Conservation (phyloP, 2,113 vertebrate species). For the Diadophis punctatus region DNA sequence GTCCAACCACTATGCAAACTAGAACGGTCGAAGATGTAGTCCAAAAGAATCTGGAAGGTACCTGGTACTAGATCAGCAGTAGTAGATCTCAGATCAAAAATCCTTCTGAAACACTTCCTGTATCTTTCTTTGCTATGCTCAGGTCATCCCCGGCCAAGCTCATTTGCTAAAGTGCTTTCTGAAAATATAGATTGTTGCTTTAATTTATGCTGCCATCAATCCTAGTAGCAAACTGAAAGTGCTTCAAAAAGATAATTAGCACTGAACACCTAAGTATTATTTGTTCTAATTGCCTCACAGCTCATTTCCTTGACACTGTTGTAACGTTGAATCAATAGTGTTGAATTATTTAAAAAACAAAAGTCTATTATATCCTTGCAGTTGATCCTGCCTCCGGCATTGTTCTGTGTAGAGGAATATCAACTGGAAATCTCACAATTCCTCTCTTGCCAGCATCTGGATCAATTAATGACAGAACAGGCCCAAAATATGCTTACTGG, state of each 20-base stretch:
- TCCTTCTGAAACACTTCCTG: background rate
- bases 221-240: conserved; percentile 54
- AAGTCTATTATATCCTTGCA: background rate
- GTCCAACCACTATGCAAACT: too few relatives aligned
- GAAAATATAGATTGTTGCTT: conserved; percentile 61
- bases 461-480: conserved; percentile 6
- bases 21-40: background rate
- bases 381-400: background rate
- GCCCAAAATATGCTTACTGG: background rate
- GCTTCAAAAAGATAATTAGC: conserved; percentile 60
- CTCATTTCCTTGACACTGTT: conserved; percentile 56
- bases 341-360: conserved; percentile 43
- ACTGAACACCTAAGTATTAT: conserved; percentile 53
- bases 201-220: conserved; percentile 62
- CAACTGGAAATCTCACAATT: background rate
- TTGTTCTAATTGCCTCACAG: conserved; percentile 62
- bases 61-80: background rate
- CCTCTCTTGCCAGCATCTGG: background rate
- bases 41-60: background rate
- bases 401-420: background rate
- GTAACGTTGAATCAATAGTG: conserved; percentile 57
- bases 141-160: background rate
- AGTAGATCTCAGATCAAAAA: background rate
- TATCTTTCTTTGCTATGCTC: background rate
- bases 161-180: background rate